Evolutionary conservation across 2,888 invertebrate genomes (phyloP).

Genomic region (Philonicus albiceps): DNA sequence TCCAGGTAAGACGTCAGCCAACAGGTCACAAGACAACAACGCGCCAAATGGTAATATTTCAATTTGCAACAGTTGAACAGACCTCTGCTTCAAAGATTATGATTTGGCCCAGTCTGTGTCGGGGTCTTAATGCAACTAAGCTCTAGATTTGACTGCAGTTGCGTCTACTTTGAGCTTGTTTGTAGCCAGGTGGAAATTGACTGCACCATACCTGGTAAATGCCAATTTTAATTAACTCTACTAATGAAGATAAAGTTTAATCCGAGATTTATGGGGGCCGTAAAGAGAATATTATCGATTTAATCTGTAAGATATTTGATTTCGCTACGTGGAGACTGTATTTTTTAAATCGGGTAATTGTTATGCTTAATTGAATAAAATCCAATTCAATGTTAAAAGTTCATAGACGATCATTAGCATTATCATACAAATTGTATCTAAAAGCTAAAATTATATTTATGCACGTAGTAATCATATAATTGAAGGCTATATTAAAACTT

Average conservation of each 20-base stretch:
- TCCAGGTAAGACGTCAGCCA: not conserved
- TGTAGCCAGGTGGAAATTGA: not conserved
- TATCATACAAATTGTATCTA: not conserved
- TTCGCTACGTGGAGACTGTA: not conserved
- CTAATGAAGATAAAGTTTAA: conserved; percentile 34
- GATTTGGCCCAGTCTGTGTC: not conserved
- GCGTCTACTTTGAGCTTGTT: not conserved
- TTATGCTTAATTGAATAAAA: not conserved
- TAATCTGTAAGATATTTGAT: not conserved
- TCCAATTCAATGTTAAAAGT: not conserved
- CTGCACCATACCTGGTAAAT: not conserved
- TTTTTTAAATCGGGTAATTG: not conserved
- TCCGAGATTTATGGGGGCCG: conserved; percentile 14
- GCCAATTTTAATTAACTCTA: conserved; percentile 18
- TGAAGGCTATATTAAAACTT: no score
- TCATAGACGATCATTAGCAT: not conserved
- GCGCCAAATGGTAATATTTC: not conserved
- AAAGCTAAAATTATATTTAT: not conserved
- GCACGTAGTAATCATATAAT: not conserved
- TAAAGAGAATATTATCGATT: not conserved
- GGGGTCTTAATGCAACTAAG: not conserved
- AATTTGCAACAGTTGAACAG: conserved; percentile 18
- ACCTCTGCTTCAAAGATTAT: not conserved
- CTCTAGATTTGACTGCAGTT: not conserved
- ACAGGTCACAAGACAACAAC: not conserved